phyloP scores from a whole-genome alignment of 2,797 vertebrate species.

The Scomberomorus guttatus region DNA sequence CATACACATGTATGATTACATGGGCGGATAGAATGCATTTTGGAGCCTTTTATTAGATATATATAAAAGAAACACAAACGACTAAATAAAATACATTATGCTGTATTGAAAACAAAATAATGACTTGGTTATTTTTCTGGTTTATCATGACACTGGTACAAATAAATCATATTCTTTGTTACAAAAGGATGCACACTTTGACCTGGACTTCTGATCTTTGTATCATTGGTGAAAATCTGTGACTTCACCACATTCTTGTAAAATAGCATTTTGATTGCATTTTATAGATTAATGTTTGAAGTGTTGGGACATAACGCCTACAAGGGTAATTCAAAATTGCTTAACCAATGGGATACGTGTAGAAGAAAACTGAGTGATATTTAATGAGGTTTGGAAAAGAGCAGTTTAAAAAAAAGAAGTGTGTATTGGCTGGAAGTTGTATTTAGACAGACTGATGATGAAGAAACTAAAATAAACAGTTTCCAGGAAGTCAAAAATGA shows the following conservation, averaged over 20 bases:
- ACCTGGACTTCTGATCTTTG: neutral
- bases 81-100: neutral
- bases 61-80: neutral
- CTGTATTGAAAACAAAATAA: neutral
- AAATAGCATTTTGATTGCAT: neutral
- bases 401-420: neutral
- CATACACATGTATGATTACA: constrained; percentile 24
- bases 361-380: neutral
- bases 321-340: neutral
- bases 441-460: too few relatives aligned
- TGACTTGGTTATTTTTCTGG: neutral
- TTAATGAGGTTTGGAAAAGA: too few relatives aligned
- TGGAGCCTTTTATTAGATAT: constrained; percentile 9
- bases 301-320: neutral
- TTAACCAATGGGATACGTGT: too few relatives aligned
- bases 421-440: neutral
- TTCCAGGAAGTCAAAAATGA: too few relatives aligned
- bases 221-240: neutral
- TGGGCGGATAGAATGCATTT: neutral
- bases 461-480: too few relatives aligned
- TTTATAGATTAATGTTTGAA: neutral
- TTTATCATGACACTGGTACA: neutral
- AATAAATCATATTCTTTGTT: neutral
- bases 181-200: neutral
- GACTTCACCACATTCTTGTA: too few relatives aligned